A percentile compares a stretch with the other conserved stretches of the same genome.
Conservation (phyloP, 2,888 invertebrate genomes). For the Pandemis corylana region DNA sequence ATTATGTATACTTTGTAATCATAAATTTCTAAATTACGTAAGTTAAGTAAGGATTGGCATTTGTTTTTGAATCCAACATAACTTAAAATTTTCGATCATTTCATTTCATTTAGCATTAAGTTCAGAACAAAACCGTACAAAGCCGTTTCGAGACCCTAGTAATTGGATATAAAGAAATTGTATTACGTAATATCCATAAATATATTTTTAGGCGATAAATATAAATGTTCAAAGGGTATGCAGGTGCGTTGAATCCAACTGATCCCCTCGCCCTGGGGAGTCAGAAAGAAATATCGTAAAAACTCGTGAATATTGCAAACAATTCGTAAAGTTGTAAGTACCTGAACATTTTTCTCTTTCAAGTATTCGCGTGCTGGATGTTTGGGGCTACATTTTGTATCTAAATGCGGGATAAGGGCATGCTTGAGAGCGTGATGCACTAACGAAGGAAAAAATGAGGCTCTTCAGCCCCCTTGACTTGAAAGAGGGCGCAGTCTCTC, state of each 20-base stretch:
- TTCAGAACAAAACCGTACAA: slow-evolving; percentile 18
- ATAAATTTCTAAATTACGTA: no score
- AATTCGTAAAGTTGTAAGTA: slow-evolving; percentile 67
- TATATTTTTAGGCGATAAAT: slow-evolving; percentile 61
- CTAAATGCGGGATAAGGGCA: slow-evolving; percentile 47
- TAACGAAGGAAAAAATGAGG: slow-evolving; percentile 63
- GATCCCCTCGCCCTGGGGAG: slow-evolving; percentile 62
- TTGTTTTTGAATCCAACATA: no score
- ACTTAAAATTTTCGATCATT: background rate
- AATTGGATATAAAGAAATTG: slow-evolving; percentile 32
- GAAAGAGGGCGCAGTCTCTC: slow-evolving; percentile 32
- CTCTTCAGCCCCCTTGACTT: slow-evolving; percentile 45
- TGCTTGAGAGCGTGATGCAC: slow-evolving; percentile 45
- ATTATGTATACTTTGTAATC: no score
- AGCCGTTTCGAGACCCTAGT: slow-evolving; percentile 13
- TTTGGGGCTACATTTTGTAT: slow-evolving; percentile 54
- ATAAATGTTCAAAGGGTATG: slow-evolving; percentile 66
- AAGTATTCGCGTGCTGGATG: slow-evolving; percentile 51
- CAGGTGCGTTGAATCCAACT: slow-evolving; percentile 71
- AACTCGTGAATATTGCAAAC: slow-evolving; percentile 71
- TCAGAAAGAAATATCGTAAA: slow-evolving; percentile 72
- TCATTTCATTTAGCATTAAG: background rate
- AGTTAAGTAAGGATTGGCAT: no score
- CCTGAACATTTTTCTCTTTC: slow-evolving; percentile 64
- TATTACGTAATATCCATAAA: slow-evolving; percentile 45